Percentiles rank a stretch among this genome's conserved stretches.
Conservation (phyloP, 2,113 vertebrate genomes). For the Pavo muticus region DNA sequence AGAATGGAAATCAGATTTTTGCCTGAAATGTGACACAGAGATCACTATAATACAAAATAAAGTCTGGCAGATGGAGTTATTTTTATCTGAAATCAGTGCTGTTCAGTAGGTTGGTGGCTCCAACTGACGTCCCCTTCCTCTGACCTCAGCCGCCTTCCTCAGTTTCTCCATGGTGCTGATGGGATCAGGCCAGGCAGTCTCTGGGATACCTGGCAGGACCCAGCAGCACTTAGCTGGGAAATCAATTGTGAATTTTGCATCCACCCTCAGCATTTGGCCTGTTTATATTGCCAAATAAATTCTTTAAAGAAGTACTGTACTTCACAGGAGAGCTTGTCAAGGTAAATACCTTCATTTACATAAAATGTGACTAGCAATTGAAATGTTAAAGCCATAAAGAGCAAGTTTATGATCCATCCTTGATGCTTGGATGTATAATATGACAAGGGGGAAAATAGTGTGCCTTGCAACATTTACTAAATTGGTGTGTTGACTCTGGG, state of each 20-base stretch:
- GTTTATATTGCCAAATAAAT: slow-evolving; percentile 67
- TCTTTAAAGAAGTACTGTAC: slow-evolving; percentile 71
- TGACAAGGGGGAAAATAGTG: slow-evolving; percentile 57
- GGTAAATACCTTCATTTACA: slow-evolving; percentile 76
- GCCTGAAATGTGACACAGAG: slow-evolving; percentile 26
- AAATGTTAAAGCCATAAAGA: slow-evolving; percentile 77
- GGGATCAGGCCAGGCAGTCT: background rate
- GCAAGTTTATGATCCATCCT: slow-evolving; percentile 77
- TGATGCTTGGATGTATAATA: slow-evolving; percentile 73
- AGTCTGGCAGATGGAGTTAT: slow-evolving; percentile 57
- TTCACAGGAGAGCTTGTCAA: slow-evolving; percentile 76
- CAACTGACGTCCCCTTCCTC: background rate
- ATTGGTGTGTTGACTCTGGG: slow-evolving; percentile 48
- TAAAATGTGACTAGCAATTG: slow-evolving; percentile 73
- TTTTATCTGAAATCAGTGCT: slow-evolving; percentile 42
- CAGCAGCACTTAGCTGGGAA: background rate
- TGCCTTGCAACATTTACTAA: slow-evolving; percentile 69
- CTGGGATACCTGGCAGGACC: background rate
- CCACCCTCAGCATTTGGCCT: slow-evolving; percentile 54
- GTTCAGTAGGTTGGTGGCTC: background rate
- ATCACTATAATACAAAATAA: slow-evolving; percentile 37
- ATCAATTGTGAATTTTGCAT: slow-evolving; percentile 15
- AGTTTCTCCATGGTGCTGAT: slow-evolving; percentile 13
- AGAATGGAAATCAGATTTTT: slow-evolving; percentile 52
- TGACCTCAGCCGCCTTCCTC: background rate